Conservation (phyloP, 2,113 vertebrate species). For the Peromyscus maniculatus region DNA sequence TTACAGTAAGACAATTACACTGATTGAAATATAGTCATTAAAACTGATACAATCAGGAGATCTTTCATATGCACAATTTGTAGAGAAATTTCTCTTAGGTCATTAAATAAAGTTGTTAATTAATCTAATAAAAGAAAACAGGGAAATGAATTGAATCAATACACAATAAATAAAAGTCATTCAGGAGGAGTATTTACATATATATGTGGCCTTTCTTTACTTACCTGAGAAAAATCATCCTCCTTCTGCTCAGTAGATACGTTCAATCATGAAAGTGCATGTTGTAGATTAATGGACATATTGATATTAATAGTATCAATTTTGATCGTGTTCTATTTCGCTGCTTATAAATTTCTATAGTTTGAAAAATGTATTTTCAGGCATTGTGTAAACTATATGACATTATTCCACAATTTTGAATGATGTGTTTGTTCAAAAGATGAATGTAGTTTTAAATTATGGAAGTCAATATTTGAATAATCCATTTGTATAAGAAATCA, state of each 20-base stretch:
- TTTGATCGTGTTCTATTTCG: background rate
- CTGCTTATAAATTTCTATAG: constrained; percentile 61
- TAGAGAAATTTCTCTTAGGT: background rate
- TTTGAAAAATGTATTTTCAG: constrained; percentile 71
- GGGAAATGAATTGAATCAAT: background rate
- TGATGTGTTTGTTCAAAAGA: constrained; percentile 59
- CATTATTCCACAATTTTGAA: constrained; percentile 65
- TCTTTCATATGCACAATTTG: constrained; percentile 59
- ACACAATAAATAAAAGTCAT: background rate
- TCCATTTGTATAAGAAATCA: constrained; percentile 73
- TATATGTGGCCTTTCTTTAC: background rate
- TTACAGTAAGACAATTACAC: constrained; percentile 85
- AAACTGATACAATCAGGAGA: constrained; percentile 50
- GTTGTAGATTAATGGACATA: constrained; percentile 1
- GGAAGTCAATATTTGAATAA: constrained; percentile 74
- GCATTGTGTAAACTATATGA: constrained; percentile 63
- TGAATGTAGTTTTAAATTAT: constrained; percentile 46
- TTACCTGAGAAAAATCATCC: background rate
- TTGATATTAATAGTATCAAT: constrained; percentile 1
- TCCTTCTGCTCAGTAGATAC: background rate
- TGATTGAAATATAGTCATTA: constrained; percentile 74
- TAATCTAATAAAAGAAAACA: background rate
- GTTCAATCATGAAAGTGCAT: background rate
- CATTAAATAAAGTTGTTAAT: constrained; percentile 49
- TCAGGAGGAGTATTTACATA: background rate